Conservation (phyloP, 1,140 invertebrate genomes). For the Bicyclus anynana region DNA sequence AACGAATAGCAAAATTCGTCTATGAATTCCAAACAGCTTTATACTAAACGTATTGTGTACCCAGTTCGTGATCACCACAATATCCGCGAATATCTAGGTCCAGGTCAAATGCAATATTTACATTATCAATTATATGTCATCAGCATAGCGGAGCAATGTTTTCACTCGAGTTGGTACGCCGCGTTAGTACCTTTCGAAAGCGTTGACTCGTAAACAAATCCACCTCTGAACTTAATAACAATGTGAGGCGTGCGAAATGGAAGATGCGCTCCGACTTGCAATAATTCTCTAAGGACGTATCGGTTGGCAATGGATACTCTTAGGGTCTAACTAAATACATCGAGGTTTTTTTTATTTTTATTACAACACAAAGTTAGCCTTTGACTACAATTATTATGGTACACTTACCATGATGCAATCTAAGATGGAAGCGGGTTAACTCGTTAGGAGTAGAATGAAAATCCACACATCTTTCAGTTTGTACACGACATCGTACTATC, state of each 20-base stretch:
- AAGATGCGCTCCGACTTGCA: conserved; percentile 54
- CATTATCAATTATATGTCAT: conserved; percentile 73
- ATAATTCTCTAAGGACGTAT: conserved; percentile 62
- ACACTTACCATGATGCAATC: too few species aligned
- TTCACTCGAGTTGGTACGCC: conserved; percentile 51
- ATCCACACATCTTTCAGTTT: too few species aligned
- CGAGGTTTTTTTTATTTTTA: too few species aligned
- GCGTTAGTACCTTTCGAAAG: conserved; percentile 66
- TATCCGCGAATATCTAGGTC: conserved; percentile 27
- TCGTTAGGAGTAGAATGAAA: too few species aligned
- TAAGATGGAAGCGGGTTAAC: too few species aligned
- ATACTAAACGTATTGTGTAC: conserved; percentile 2
- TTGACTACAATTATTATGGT: too few species aligned
- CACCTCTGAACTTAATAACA: conserved; percentile 74
- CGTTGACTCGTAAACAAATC: conserved; percentile 69
- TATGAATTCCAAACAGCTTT: background rate
- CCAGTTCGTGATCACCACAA: conserved; percentile 17
- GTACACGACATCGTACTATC: too few species aligned
- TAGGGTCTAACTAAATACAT: background rate
- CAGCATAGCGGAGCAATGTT: conserved; percentile 55
- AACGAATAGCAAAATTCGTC: background rate
- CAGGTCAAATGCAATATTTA: conserved; percentile 58
- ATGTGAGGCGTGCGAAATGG: conserved; percentile 70
- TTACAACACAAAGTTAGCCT: too few species aligned
- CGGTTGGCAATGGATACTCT: conserved; percentile 9